Conservation (phyloP, 2,888 invertebrate species). For the Lithophane ornitopus region DNA sequence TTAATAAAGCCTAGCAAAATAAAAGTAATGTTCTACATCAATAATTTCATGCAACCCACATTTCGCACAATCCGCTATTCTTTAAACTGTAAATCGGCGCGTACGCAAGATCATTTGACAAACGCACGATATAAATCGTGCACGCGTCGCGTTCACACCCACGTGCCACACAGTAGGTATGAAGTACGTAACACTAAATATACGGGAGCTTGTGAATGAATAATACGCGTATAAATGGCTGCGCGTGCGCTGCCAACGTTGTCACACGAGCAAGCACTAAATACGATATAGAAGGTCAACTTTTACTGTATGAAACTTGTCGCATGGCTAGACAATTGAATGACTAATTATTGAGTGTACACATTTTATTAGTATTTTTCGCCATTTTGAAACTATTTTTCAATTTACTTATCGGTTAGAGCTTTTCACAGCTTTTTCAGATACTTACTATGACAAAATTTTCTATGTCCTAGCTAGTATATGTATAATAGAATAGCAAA, state of each 20-base stretch:
- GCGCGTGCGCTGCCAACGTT: slow-evolving; percentile 57
- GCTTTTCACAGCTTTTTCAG: no score
- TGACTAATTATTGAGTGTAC: neutral
- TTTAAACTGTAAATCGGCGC: slow-evolving; percentile 22
- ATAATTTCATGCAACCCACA: slow-evolving; percentile 7
- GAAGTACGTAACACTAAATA: slow-evolving; percentile 55
- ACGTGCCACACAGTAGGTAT: slow-evolving; percentile 30
- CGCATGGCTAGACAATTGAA: neutral
- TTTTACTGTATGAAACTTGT: slow-evolving; percentile 7
- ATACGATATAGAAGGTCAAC: slow-evolving; percentile 41
- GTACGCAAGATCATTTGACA: slow-evolving; percentile 55
- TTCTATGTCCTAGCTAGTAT: no score
- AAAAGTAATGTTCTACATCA: slow-evolving; percentile 20
- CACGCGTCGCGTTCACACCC: slow-evolving; percentile 45
- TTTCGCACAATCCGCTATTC: slow-evolving; percentile 11
- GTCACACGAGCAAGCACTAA: slow-evolving; percentile 46
- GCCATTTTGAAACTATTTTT: no score
- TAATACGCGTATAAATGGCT: slow-evolving; percentile 60
- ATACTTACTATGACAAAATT: no score
- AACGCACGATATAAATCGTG: slow-evolving; percentile 51
- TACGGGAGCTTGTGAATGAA: slow-evolving; percentile 63
- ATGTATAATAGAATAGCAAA: no score
- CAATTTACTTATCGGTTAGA: no score
- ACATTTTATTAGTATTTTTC: neutral
- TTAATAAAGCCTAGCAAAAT: neutral